A percentile compares a stretch with the other conserved stretches of the same genome.
phyloP scores from a whole-genome alignment of 2,888 invertebrate species.

The Eumerus sabulonum region DNA sequence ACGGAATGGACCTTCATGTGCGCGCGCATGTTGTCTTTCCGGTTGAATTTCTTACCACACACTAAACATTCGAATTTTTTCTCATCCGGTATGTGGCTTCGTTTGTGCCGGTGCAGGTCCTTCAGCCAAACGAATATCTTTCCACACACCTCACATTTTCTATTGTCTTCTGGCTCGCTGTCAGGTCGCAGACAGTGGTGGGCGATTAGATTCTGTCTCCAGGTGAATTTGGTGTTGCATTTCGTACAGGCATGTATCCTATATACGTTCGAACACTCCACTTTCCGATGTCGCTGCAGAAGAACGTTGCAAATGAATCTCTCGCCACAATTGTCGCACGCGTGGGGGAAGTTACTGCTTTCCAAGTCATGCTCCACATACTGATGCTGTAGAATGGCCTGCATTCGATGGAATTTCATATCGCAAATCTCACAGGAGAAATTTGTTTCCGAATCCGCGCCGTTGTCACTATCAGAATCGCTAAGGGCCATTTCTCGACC shows the following conservation, averaged over 20 bases:
- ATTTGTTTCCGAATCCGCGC: background rate
- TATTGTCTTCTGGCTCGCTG: conserved; percentile 68
- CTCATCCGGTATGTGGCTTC: conserved; percentile 81
- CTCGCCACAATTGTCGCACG: conserved; percentile 80
- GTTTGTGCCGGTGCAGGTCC: conserved; percentile 83
- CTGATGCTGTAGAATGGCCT: conserved; percentile 73
- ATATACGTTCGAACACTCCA: conserved; percentile 73
- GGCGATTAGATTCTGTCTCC: conserved; percentile 74
- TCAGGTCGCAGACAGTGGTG: conserved; percentile 68
- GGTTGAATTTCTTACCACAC: conserved; percentile 82
- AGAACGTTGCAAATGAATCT: conserved; percentile 80
- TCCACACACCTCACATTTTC: conserved; percentile 82
- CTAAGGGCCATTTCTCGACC: conserved; percentile 76
- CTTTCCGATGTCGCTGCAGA: conserved; percentile 80
- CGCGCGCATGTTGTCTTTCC: conserved; percentile 82
- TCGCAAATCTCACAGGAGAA: conserved; percentile 73
- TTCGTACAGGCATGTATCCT: conserved; percentile 72
- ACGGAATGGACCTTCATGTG: conserved; percentile 81
- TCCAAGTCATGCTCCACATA: conserved; percentile 71
- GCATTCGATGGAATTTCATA: conserved; percentile 67
- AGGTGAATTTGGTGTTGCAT: conserved; percentile 75
- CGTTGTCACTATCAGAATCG: conserved; percentile 76
- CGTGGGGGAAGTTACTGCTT: conserved; percentile 78
- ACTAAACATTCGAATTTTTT: conserved; percentile 81
- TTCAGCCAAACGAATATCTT: conserved; percentile 84